Evolutionary conservation across 2,113 vertebrate species (phyloP).

Genomic region (Xiphias gladius): DNA sequence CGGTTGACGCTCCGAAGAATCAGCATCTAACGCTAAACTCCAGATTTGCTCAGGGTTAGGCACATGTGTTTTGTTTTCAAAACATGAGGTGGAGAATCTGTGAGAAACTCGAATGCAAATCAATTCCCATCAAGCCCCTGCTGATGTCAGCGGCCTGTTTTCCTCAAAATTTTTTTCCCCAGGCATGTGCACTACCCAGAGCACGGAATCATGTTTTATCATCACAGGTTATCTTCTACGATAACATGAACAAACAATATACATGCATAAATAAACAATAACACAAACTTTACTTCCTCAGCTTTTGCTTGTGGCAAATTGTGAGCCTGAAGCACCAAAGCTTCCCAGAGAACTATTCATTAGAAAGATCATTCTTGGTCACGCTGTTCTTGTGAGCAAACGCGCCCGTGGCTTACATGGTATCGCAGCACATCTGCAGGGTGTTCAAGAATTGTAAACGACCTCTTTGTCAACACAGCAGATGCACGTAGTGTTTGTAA

Average conservation of each 20-base stretch:
- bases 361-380: conserved; percentile 12
- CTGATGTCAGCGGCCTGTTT: background rate
- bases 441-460: background rate
- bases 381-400: conserved; percentile 39
- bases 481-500: background rate
- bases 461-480: background rate
- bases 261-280: background rate
- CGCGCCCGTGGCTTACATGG: background rate
- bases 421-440: conserved; percentile 15
- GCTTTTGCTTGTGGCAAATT: background rate
- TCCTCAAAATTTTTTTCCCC: conserved; percentile 7
- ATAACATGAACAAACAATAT: conserved; percentile 13
- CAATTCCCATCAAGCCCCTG: background rate
- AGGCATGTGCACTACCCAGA: background rate
- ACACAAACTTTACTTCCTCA: background rate
- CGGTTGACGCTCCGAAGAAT: conserved; percentile 5
- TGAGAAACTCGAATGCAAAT: conserved; percentile 18
- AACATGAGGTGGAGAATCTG: conserved; percentile 2
- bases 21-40: background rate
- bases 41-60: background rate
- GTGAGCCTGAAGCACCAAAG: background rate
- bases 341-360: conserved; percentile 9
- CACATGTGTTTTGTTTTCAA: conserved; percentile 11
- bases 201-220: background rate
- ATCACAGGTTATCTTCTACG: conserved; percentile 8